Percentiles rank a stretch among this genome's conserved stretches.
phyloP scores from a whole-genome alignment of 2,113 vertebrate species.

The Lagopus muta region DNA sequence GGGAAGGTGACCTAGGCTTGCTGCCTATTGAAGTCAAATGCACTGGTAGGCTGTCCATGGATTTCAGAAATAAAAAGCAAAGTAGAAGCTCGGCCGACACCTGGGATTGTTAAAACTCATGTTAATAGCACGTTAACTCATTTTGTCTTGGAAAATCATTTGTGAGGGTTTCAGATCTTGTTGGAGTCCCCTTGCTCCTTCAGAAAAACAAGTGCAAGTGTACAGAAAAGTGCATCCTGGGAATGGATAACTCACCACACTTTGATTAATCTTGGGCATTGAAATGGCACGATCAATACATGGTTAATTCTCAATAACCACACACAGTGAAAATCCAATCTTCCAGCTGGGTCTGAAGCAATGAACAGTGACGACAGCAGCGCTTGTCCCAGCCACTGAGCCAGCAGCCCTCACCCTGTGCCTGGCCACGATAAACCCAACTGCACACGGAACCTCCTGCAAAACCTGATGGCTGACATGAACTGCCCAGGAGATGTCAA shows the following conservation, averaged over 20 bases:
- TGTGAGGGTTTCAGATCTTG: not conserved
- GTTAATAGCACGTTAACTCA: not conserved
- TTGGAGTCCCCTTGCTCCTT: not conserved
- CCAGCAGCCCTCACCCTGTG: not conserved
- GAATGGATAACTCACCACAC: not conserved
- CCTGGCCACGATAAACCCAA: not conserved
- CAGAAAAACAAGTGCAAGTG: not conserved
- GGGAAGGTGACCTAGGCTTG: not conserved
- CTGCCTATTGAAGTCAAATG: not conserved
- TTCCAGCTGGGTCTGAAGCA: not conserved
- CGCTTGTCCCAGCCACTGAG: not conserved
- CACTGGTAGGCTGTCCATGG: not conserved
- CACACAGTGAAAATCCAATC: not conserved
- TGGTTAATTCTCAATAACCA: not conserved
- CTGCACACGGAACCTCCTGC: not conserved
- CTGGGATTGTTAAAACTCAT: not conserved
- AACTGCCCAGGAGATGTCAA: not conserved
- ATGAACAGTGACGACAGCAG: not conserved
- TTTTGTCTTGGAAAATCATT: conserved; percentile 17
- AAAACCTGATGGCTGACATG: not conserved
- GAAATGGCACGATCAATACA: not conserved
- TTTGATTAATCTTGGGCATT: not conserved
- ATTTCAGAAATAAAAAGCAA: conserved; percentile 14
- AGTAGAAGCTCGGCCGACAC: not conserved
- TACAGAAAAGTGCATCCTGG: not conserved